These are phyloP conservation scores for Ischnus inquisitorius DNA, from an alignment of 2,888 invertebrate genomes.

Conservation along the genomic window DNA sequence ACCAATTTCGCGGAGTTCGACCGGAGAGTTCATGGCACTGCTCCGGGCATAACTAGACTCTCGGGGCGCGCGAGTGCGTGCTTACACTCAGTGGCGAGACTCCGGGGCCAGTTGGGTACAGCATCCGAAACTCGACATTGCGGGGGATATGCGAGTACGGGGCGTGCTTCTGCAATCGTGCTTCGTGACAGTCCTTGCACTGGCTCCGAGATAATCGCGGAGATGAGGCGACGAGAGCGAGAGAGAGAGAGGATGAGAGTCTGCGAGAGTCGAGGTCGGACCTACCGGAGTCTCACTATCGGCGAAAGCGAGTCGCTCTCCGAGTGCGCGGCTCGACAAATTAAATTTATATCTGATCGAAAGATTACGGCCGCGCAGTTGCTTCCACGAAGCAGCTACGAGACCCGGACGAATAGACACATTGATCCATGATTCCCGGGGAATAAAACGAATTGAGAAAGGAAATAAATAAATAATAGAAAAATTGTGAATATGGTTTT, in stretches of 20 bases:
- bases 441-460: slow-evolving; percentile 20
- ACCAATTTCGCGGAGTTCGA: slow-evolving; percentile 72
- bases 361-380: slow-evolving; percentile 49
- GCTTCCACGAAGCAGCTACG: slow-evolving; percentile 10
- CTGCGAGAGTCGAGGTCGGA: slow-evolving; percentile 31
- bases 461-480: neutral
- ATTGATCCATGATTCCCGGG: too few species aligned
- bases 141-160: slow-evolving; percentile 51
- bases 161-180: slow-evolving; percentile 51
- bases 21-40: slow-evolving; percentile 69
- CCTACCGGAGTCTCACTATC: slow-evolving; percentile 47
- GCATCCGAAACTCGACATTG: slow-evolving; percentile 44
- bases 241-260: slow-evolving; percentile 18
- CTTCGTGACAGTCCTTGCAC: slow-evolving; percentile 41
- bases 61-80: slow-evolving; percentile 55
- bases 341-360: slow-evolving; percentile 71
- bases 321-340: slow-evolving; percentile 64
- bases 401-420: slow-evolving; percentile 14
- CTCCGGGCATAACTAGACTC: slow-evolving; percentile 65
- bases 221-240: neutral
- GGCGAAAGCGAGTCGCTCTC: slow-evolving; percentile 38
- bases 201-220: slow-evolving; percentile 55
- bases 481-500: neutral
- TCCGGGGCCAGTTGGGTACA: slow-evolving; percentile 30
- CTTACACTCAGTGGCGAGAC: slow-evolving; percentile 21